phyloP scores from a whole-genome alignment of 2,113 vertebrate genomes.

The Nothocercus nigrocapillus region DNA sequence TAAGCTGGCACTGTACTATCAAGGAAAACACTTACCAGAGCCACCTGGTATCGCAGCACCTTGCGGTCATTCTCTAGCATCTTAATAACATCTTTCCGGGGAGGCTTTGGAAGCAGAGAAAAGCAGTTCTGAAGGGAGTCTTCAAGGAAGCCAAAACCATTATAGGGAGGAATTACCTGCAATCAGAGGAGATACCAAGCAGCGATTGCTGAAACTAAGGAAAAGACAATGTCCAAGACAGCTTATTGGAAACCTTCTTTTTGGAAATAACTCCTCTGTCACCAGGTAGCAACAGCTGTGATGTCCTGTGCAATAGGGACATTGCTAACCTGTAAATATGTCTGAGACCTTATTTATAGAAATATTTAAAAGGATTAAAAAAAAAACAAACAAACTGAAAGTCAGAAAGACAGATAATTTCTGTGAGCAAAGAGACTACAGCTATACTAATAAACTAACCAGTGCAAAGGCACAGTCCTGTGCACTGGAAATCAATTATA shows the following conservation, averaged over 20 bases:
- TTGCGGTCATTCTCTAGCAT: constrained; percentile 86
- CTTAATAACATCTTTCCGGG: constrained; percentile 85
- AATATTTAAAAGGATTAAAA: not conserved
- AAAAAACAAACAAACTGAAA: not conserved
- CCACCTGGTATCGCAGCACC: constrained; percentile 84
- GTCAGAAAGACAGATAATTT: not conserved
- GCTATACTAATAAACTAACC: not conserved
- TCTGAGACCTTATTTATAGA: not conserved
- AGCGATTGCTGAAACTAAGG: not conserved
- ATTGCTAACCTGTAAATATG: not conserved
- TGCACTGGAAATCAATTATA: not conserved
- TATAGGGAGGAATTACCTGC: constrained; percentile 91
- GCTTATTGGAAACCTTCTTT: not conserved
- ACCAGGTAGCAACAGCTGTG: not conserved
- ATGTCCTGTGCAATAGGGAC: not conserved
- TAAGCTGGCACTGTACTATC: not conserved
- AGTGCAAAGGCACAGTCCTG: not conserved
- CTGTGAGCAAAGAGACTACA: not conserved
- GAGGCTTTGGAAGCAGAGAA: constrained; percentile 84
- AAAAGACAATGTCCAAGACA: not conserved
- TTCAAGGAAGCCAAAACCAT: constrained; percentile 90
- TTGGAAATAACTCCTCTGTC: not conserved
- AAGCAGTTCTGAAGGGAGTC: constrained; percentile 94
- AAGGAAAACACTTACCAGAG: constrained; percentile 81
- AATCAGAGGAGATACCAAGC: not conserved